Conservation (phyloP, 1,140 invertebrate genomes). For the Portunus trituberculatus region DNA sequence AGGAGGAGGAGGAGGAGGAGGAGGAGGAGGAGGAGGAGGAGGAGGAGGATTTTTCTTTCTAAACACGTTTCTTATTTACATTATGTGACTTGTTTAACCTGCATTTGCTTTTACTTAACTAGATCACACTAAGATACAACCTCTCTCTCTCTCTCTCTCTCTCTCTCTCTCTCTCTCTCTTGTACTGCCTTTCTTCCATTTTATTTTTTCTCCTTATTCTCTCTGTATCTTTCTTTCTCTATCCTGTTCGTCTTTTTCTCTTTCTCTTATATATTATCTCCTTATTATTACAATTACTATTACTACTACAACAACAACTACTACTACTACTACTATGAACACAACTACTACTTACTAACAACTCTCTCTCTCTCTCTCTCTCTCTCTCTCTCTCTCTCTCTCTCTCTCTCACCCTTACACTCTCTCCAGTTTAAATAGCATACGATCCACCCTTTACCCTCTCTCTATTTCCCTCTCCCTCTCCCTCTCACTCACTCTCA, state of each 20-base stretch:
- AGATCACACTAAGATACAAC: background rate
- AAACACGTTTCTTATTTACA: no score
- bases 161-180: background rate
- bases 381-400: background rate
- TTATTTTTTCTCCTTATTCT: background rate
- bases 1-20: background rate
- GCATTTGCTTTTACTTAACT: background rate
- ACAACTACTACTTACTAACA: background rate
- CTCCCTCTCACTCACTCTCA: background rate
- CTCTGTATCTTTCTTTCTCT: background rate
- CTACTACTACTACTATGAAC: background rate
- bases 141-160: slow-evolving; percentile 10
- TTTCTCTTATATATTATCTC: background rate
- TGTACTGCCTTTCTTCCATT: background rate
- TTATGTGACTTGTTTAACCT: no score
- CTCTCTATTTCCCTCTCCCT: background rate
- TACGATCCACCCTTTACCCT: background rate
- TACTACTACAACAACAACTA: no score
- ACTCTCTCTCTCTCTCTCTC: background rate
- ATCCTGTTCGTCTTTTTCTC: background rate
- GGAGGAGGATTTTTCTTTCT: background rate
- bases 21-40: background rate
- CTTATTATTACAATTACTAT: no score
- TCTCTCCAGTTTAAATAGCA: no score
- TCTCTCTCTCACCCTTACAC: no score